phyloP scores from a whole-genome alignment of 2,888 invertebrate genomes.

The Catocala sponsa region DNA sequence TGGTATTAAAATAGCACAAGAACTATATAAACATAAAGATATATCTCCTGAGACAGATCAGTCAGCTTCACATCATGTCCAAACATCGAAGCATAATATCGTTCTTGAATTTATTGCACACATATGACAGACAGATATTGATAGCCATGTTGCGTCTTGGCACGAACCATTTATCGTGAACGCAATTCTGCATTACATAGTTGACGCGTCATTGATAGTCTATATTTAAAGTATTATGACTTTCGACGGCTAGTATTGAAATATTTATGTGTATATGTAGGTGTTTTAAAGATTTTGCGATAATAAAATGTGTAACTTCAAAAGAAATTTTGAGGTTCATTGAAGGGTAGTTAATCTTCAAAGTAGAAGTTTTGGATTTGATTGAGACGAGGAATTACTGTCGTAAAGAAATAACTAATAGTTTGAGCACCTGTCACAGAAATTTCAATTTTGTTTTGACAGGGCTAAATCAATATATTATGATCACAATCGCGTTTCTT shows the following conservation, averaged over 20 bases:
- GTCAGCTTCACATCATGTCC: slow-evolving; percentile 11
- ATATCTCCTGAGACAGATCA: slow-evolving; percentile 10
- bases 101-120: slow-evolving; percentile 46
- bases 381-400: background rate
- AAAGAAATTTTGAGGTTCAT: slow-evolving; percentile 6
- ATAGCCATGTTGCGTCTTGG: slow-evolving; percentile 58
- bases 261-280: slow-evolving; percentile 22
- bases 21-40: slow-evolving; percentile 6
- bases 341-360: slow-evolving; percentile 9
- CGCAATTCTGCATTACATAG: slow-evolving; percentile 68
- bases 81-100: slow-evolving; percentile 48
- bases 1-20: slow-evolving; percentile 2
- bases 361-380: slow-evolving; percentile 4
- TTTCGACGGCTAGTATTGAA: slow-evolving; percentile 35
- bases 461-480: too few species aligned
- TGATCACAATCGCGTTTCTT: too few species aligned
- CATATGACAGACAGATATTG: slow-evolving; percentile 65
- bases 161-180: slow-evolving; percentile 57
- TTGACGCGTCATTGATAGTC: slow-evolving; percentile 75
- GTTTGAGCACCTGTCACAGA: background rate
- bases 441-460: too few species aligned
- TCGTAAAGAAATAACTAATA: too few species aligned
- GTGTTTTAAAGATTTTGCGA: slow-evolving; percentile 17
- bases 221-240: slow-evolving; percentile 64
- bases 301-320: slow-evolving; percentile 17